Evolutionary conservation across 2,888 invertebrate species (phyloP).

Genomic region (Lasioglossum calceatum): DNA sequence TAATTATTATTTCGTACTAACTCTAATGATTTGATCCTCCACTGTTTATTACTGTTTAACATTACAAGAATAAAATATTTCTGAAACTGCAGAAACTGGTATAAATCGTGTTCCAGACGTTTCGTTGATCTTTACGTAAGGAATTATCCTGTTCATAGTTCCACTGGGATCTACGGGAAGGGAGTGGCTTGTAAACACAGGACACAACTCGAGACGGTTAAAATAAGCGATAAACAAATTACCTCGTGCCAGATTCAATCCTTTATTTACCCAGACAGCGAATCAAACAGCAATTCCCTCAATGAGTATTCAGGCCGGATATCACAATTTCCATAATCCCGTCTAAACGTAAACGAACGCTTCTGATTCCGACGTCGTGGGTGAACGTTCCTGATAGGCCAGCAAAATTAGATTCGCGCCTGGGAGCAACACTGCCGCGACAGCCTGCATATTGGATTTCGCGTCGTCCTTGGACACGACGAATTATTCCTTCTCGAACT

Average conservation of each 20-base stretch:
- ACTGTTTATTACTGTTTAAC: neutral
- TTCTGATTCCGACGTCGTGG: slow-evolving; percentile 27
- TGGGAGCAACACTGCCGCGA: slow-evolving; percentile 18
- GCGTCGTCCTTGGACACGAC: slow-evolving; percentile 30
- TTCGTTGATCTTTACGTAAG: neutral
- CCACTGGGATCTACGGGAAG: neutral
- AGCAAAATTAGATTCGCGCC: slow-evolving; percentile 50
- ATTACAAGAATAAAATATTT: neutral
- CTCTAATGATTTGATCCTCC: neutral
- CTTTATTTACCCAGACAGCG: slow-evolving; percentile 32
- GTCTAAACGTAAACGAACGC: slow-evolving; percentile 39
- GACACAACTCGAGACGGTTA: neutral
- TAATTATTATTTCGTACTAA: too few relatives aligned
- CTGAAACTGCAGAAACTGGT: neutral
- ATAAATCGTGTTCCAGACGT: neutral
- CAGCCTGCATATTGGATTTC: slow-evolving; percentile 48
- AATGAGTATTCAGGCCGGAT: slow-evolving; percentile 35
- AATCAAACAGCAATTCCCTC: slow-evolving; percentile 39
- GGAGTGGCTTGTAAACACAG: neutral
- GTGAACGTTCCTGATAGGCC: slow-evolving; percentile 18
- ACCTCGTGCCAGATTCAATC: neutral
- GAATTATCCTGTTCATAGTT: neutral
- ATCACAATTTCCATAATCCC: slow-evolving; percentile 35
- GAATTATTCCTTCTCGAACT: slow-evolving; percentile 31
- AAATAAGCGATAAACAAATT: slow-evolving; percentile 13